Base-by-base conservation (phyloP, 2,113 vertebrate species). In the Chelonoidis abingdonii region DNA sequence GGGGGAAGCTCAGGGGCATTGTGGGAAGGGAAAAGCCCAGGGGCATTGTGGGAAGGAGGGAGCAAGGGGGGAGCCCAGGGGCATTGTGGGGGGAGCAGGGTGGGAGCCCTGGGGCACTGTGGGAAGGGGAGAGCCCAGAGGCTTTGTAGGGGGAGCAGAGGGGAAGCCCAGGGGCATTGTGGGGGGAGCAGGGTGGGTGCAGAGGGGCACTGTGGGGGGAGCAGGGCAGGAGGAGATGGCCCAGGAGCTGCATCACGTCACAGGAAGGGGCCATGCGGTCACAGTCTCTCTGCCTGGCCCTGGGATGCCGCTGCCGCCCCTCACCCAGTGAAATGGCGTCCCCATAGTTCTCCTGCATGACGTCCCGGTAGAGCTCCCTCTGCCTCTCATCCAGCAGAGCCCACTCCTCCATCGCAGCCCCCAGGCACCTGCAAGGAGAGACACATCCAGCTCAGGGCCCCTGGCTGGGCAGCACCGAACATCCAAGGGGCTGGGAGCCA, bases 231-330 rank as follows among this genome's bases (percentile, higher is more conserved):
- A 89, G 90, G 57, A 90, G 94, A 94, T 1, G 31, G 62, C 88
- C 95, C 96, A 94, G 94, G 93, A 93, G 94, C 96, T 95, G 96
- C 5, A 17, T 65, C 62, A 65, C 16, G 2, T 19, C n/a, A 8
- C 89, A 93, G 91, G 93, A 90, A 62, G 65, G n/a, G n/a, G 17
- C 8, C 21, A 9, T 38, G 90, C 94, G 89, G 95, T 93, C 53
- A 69, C n/a, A 38, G 17, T 5, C n/a, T 38, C 65, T 72, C 65
- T 72, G 35, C 65, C n/a, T 3, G 4, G 93, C 94, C 87, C 94
- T 86, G 91, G 95, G 95, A 93, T n/a, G 35, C n/a, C 16, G 62
- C n/a, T n/a, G 62, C 62, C 4, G 65, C 91, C 83, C 93, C 86
- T 59, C 88, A 62, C 88, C 88, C 13, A 76, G 75, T 2, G 75